A percentile compares a stretch with the other conserved stretches of the same genome.
phyloP scores from a whole-genome alignment of 2,797 vertebrate genomes.

The Xyrichtys novacula region DNA sequence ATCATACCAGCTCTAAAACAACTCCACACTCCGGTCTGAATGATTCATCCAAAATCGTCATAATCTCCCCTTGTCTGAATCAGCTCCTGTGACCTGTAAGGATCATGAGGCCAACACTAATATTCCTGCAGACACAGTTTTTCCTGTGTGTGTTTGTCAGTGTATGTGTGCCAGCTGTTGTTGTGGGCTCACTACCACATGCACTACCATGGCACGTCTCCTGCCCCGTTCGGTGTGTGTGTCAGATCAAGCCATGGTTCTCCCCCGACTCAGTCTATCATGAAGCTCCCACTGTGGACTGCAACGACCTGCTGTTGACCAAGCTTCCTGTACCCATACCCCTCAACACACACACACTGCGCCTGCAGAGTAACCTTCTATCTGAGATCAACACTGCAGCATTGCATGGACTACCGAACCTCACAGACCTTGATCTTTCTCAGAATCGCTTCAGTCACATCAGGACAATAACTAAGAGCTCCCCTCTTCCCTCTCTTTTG shows the following conservation, averaged over 20 bases:
- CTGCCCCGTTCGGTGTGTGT: constrained; percentile 91
- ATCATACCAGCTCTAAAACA: constrained; percentile 19
- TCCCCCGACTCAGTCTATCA: constrained; percentile 93
- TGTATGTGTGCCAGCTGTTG: constrained; percentile 67
- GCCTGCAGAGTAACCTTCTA: constrained; percentile 95
- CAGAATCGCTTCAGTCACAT: constrained; percentile 92
- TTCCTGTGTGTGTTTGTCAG: constrained; percentile 84
- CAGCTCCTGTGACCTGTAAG: constrained; percentile 56
- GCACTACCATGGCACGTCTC: constrained; percentile 93
- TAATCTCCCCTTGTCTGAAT: constrained; percentile 56
- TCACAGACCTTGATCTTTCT: constrained; percentile 96
- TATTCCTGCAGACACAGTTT: constrained; percentile 82
- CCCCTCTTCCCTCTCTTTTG: constrained; percentile 88
- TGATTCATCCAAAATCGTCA: constrained; percentile 48
- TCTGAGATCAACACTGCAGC: constrained; percentile 84
- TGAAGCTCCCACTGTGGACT: constrained; percentile 96
- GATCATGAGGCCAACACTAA: constrained; percentile 85
- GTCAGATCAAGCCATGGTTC: constrained; percentile 98
- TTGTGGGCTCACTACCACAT: constrained; percentile 79
- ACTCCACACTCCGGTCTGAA: constrained; percentile 41
- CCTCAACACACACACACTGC: constrained; percentile 91
- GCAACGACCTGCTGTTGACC: constrained; percentile 93
- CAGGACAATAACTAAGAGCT: constrained; percentile 81
- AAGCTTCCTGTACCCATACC: constrained; percentile 89
- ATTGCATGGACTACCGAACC: constrained; percentile 89